Evolutionary conservation across 2,113 vertebrate species (phyloP).

Genomic region (Peucedramus taeniatus): DNA sequence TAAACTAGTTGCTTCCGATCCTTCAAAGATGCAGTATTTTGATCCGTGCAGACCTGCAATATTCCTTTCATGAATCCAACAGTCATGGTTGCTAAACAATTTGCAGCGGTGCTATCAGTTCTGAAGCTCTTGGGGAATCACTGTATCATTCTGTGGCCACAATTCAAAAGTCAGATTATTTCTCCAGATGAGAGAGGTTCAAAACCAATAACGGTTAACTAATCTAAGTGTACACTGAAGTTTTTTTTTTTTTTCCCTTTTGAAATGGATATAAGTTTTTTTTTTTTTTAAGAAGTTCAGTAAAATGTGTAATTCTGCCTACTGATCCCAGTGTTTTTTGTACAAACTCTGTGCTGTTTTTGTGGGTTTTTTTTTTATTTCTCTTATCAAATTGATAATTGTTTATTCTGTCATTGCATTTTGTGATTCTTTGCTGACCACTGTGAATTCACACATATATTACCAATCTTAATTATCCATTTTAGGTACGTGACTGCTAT

Average conservation of each 20-base stretch:
- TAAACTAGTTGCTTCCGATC: neutral
- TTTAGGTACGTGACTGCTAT: neutral
- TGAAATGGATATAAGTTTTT: accelerated
- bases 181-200: neutral
- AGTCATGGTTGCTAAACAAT: neutral
- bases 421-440: neutral
- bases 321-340: neutral
- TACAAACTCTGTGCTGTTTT: neutral
- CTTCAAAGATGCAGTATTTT: neutral
- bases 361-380: neutral
- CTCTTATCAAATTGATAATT: neutral
- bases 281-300: neutral
- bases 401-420: neutral
- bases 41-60: slow-evolving; percentile 4
- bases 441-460: neutral
- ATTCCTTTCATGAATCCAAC: neutral
- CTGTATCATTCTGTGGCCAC: neutral
- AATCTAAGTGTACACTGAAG: neutral
- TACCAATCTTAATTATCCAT: neutral
- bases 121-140: neutral
- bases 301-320: neutral
- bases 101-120: neutral
- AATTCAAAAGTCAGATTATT: neutral
- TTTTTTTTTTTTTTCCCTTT: neutral
- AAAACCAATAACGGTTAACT: neutral